phyloP scores from a whole-genome alignment of 2,113 vertebrate species.

The Oxygymnocypris stewartii region DNA sequence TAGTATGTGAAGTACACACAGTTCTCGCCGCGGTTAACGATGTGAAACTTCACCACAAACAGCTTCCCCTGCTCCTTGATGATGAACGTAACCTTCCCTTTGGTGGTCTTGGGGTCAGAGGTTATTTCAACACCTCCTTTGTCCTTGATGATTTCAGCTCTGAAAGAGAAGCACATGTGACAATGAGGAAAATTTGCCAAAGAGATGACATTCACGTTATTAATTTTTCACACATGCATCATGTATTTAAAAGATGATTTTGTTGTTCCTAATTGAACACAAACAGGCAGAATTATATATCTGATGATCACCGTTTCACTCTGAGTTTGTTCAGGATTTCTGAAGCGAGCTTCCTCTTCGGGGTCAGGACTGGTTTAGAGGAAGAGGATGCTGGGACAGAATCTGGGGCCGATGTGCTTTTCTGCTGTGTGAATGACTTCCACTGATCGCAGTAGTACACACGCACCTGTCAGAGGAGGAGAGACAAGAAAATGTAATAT shows the following conservation, averaged over 20 bases:
- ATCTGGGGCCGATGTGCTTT: neutral
- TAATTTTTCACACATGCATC: neutral
- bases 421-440: conserved; percentile 45
- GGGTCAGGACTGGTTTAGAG: conserved; percentile 54
- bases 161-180: conserved; percentile 53
- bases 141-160: conserved; percentile 70
- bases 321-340: conserved; percentile 64
- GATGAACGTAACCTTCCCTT: conserved; percentile 74
- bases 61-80: conserved; percentile 51
- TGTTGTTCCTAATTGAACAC: neutral
- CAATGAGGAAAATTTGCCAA: neutral
- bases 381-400: neutral
- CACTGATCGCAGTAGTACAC: conserved; percentile 69
- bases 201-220: neutral
- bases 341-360: conserved; percentile 63
- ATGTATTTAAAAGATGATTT: neutral
- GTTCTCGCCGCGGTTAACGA: conserved; percentile 71
- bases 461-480: conserved; percentile 52
- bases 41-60: conserved; percentile 64
- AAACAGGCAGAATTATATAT: neutral
- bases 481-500: neutral
- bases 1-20: conserved; percentile 74
- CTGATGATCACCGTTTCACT: conserved; percentile 61
- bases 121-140: conserved; percentile 80
- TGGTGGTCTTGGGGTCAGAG: conserved; percentile 59